Evolutionary conservation across 2,113 vertebrate species (phyloP).

Genomic region (Mustela nigripes): DNA sequence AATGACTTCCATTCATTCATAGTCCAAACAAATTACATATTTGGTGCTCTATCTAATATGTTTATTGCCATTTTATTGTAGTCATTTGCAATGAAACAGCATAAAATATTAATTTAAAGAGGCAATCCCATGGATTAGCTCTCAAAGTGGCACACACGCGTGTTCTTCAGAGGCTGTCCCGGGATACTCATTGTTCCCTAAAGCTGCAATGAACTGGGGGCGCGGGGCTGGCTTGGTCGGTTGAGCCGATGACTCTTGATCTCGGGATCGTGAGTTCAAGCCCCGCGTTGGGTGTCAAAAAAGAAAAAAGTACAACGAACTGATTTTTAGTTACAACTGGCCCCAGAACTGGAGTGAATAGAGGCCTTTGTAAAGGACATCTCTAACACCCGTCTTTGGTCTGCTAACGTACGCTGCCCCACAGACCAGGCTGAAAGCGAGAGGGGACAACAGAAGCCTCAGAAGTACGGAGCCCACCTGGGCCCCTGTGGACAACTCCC

Average conservation of each 20-base stretch:
- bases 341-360: background rate
- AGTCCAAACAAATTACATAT: conserved; percentile 68
- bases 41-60: conserved; percentile 58
- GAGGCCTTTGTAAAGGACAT: rapidly evolving
- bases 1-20: conserved; percentile 66
- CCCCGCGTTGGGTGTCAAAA: rapidly evolving
- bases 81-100: background rate
- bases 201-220: background rate
- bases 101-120: conserved; percentile 67
- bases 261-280: background rate
- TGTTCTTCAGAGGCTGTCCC: background rate
- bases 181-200: rapidly evolving
- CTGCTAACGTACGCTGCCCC: no score
- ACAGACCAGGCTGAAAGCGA: rapidly evolving
- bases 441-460: background rate
- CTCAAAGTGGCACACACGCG: background rate
- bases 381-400: rapidly evolving
- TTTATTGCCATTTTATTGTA: conserved; percentile 69
- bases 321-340: background rate
- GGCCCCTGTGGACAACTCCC: background rate
- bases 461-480: background rate
- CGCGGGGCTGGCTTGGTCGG: rapidly evolving
- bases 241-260: background rate
- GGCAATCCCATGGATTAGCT: background rate
- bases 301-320: background rate